A percentile compares a stretch with the other conserved stretches of the same genome.
These are phyloP conservation scores for Thunnus albacares DNA, from an alignment of 2,797 vertebrate genomes.

Conservation along the genomic window DNA sequence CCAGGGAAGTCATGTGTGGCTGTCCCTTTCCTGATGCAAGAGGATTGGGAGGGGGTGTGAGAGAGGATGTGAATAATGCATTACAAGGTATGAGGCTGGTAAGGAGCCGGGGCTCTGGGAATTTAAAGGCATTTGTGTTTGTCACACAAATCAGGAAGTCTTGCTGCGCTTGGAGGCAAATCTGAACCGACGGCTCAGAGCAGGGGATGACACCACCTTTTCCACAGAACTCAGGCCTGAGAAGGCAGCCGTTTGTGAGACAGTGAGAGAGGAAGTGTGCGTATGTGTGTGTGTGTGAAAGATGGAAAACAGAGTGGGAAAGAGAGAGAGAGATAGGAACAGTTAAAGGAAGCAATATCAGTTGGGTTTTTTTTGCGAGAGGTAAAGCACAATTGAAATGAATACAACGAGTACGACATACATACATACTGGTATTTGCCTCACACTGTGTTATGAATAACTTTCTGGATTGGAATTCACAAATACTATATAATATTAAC, in stretches of 20 bases:
- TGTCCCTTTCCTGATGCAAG: constrained; percentile 81
- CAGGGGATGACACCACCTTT: constrained; percentile 70
- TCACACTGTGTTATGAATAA: background rate
- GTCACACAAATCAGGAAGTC: constrained; percentile 84
- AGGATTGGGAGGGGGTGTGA: constrained; percentile 47
- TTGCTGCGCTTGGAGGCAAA: constrained; percentile 69
- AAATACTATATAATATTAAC: constrained; percentile 18
- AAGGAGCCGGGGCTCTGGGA: constrained; percentile 79
- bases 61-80: constrained; percentile 88
- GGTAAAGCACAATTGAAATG: constrained; percentile 45
- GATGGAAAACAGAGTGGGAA: constrained; percentile 13
- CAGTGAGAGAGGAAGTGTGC: constrained; percentile 4
- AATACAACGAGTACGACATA: constrained; percentile 6
- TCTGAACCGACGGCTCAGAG: constrained; percentile 72
- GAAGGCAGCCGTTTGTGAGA: constrained; percentile 25
- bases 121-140: constrained; percentile 88
- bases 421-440: background rate
- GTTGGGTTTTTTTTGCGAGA: constrained; percentile 4
- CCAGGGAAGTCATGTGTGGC: constrained; percentile 81
- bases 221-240: constrained; percentile 53
- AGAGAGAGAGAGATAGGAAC: constrained; percentile 7
- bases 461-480: constrained; percentile 21
- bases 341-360: constrained; percentile 24
- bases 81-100: constrained; percentile 86
- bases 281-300: background rate